These are phyloP conservation scores for Diaprepes abbreviatus DNA, from an alignment of 2,888 invertebrate species.

Conservation along the genomic window DNA sequence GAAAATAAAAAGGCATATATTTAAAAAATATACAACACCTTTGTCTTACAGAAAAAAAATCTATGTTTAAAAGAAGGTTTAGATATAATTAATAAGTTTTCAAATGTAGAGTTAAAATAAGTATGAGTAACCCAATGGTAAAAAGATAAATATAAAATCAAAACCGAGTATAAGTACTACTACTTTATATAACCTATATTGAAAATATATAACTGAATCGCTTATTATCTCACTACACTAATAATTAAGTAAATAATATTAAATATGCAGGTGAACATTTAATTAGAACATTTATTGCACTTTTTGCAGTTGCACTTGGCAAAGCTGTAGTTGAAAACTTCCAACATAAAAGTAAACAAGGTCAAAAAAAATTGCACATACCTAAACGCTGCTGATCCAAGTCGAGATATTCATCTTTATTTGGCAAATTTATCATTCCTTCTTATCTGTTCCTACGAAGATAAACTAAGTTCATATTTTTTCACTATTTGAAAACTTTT, in stretches of 20 bases:
- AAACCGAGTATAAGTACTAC: no score
- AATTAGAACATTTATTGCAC: not conserved
- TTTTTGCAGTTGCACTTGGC: constrained; percentile 1
- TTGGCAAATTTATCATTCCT: constrained; percentile 28
- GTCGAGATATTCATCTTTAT: constrained; percentile 33
- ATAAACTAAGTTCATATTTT: not conserved
- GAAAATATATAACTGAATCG: no score
- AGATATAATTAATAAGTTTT: no score
- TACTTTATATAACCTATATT: no score
- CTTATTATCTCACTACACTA: not conserved
- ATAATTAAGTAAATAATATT: not conserved
- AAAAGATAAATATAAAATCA: no score
- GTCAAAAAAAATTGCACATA: constrained; percentile 18
- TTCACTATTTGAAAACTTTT: not conserved
- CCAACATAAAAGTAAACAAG: constrained; percentile 10
- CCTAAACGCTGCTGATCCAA: constrained; percentile 36
- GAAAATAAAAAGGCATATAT: no score
- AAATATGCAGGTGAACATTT: not conserved
- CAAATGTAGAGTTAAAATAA: no score
- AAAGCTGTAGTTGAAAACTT: not conserved
- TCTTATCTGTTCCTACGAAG: not conserved
- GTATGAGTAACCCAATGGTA: no score
- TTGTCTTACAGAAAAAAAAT: no score
- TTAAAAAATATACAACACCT: no score
- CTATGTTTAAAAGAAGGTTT: no score